phyloP scores from a whole-genome alignment of 2,113 vertebrate species.

The Canis aureus region DNA sequence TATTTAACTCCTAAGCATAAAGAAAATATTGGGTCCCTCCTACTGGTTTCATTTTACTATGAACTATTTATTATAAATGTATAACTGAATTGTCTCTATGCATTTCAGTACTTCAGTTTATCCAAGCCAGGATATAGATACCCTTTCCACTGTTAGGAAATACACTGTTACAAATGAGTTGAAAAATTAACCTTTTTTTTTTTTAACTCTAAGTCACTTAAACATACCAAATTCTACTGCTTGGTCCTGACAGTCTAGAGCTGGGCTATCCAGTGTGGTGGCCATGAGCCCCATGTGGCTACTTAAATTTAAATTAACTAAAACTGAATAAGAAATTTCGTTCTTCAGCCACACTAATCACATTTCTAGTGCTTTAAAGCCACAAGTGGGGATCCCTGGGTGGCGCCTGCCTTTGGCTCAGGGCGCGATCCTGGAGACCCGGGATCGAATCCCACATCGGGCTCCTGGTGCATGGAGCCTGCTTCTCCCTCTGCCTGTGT shows the following conservation, averaged over 20 bases:
- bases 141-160: conserved; percentile 4
- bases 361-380: conserved; percentile 41
- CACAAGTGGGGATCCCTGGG: background rate
- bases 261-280: background rate
- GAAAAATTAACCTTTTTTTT: background rate
- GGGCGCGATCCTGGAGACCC: too few species aligned
- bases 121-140: background rate
- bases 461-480: too few species aligned
- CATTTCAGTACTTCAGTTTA: conserved; percentile 2
- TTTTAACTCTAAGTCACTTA: background rate
- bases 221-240: conserved; percentile 43
- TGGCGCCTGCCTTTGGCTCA: too few species aligned
- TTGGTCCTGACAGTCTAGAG: background rate
- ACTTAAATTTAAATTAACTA: conserved; percentile 47
- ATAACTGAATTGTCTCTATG: background rate
- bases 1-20: conserved; percentile 36
- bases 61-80: conserved; percentile 17
- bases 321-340: conserved; percentile 27
- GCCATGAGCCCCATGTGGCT: background rate
- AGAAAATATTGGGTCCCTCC: background rate
- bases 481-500: too few species aligned
- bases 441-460: too few species aligned
- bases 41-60: background rate
- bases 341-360: background rate
- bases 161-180: conserved; percentile 9